Evolutionary conservation across 2,113 vertebrate species (phyloP).

Genomic region (Chaetorhynchus papuensis): DNA sequence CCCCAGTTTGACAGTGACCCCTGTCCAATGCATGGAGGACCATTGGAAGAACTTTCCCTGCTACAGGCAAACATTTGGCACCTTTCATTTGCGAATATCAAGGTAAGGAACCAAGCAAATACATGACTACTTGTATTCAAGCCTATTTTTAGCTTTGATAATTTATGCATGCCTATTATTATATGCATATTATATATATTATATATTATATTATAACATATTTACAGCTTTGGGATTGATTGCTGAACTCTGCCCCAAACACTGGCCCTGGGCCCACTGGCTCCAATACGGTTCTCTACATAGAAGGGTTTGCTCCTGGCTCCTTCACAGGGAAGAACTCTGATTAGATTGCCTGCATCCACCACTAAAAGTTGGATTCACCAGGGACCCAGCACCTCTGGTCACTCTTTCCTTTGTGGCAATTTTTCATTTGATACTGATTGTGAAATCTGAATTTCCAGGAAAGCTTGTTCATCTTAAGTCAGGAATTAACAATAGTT

Average conservation of each 20-base stretch:
- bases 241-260: neutral
- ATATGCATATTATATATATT: too few relatives aligned
- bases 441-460: neutral
- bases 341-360: neutral
- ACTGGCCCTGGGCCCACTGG: neutral
- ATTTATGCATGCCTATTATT: neutral
- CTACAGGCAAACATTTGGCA: too few relatives aligned
- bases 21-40: fast-evolving
- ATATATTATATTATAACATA: too few relatives aligned
- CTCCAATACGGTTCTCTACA: neutral
- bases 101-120: neutral
- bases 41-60: neutral
- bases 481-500: neutral
- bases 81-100: neutral
- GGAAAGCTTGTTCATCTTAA: neutral
- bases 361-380: neutral
- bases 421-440: neutral
- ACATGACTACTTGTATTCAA: neutral
- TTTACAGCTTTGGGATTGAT: neutral
- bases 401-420: neutral
- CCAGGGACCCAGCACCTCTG: neutral
- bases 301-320: neutral
- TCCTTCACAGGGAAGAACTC: neutral
- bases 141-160: neutral
- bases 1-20: neutral